Conservation (phyloP, 2,888 invertebrate genomes). For the Tortrix viridana region DNA sequence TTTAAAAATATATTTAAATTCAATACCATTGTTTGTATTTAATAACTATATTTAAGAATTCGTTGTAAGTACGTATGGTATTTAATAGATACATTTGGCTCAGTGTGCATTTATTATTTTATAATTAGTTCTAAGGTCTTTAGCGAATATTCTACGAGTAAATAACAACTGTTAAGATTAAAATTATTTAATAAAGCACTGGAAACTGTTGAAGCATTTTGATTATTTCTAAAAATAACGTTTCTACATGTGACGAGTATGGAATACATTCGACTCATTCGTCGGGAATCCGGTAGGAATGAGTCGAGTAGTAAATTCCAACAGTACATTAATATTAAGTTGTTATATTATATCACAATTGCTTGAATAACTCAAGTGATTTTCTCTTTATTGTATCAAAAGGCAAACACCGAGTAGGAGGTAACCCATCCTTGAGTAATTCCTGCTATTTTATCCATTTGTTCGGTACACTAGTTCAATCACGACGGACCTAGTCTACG, state of each 20-base stretch:
- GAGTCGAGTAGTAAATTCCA: too few relatives aligned
- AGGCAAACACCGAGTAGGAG: too few relatives aligned
- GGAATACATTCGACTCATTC: too few relatives aligned
- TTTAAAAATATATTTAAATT: slow-evolving; percentile 16
- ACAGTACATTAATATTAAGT: too few relatives aligned
- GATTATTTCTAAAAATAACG: not conserved
- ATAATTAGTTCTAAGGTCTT: slow-evolving; percentile 42
- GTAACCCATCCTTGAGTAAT: too few relatives aligned
- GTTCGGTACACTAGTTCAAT: not conserved
- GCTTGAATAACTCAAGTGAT: too few relatives aligned
- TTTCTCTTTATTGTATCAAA: too few relatives aligned
- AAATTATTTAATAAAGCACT: slow-evolving; percentile 38
- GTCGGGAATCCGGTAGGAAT: too few relatives aligned
- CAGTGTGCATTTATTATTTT: slow-evolving; percentile 64
- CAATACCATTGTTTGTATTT: slow-evolving; percentile 36
- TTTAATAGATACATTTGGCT: slow-evolving; percentile 43
- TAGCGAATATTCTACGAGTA: slow-evolving; percentile 37
- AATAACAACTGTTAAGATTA: slow-evolving; percentile 18
- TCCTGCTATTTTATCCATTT: not conserved
- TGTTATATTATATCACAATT: too few relatives aligned
- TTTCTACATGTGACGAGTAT: not conserved
- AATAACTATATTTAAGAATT: slow-evolving; percentile 26
- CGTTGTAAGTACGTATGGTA: slow-evolving; percentile 21
- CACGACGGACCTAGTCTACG: not conserved
- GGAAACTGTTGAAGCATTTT: slow-evolving; percentile 8